Evolutionary conservation across 1,140 invertebrate species (phyloP), one percentile per base, ranked within the genome.

Genomic region (Pseudobourletiella spinata): DNA sequence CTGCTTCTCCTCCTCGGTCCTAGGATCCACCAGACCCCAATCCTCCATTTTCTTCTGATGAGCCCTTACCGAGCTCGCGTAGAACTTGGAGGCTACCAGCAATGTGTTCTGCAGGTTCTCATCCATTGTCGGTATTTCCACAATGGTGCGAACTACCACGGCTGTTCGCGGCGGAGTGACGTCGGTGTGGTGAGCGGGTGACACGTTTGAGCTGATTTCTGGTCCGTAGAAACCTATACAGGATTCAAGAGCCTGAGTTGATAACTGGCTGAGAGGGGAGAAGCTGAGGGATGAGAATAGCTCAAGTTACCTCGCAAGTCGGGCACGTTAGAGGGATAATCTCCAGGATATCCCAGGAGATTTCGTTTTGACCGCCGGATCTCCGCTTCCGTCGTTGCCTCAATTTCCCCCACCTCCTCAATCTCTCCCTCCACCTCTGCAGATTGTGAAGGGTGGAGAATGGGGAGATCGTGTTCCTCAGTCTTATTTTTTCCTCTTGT

Each of bases 81-180:
- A 65, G 14, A 39, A 52, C 14, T 20, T 46, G 14, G 59, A 61
- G 4, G 64, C 64, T n/a, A 46, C 3, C 2, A 61, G 55, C 1
- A 65, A 24, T 2, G 48, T 29, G 6, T 20, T 20, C 52, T 62
- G 59, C 18, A 61, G 30, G 3, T 43, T 39, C 15, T 61, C 59
- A 28, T 65, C 56, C 1, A 65, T 32, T 58, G 39, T 26, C 1
- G 64, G 64, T 14, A 65, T 61, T 42, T 65, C 64, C n/a, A 58
- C 4, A 29, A 65, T 42, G 20, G 22, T 55, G 11, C 59, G 14
- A 1, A 65, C 64, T 29, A 65, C 50, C 28, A 65, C 29, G 22
- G 59, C 28, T 24, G 60, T 57, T 28, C 50, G 39, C 1, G 28
- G 4, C 16, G 52, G 51, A 15, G 29, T 42, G 2, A 44, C 22